phyloP scores from a whole-genome alignment of 2,797 vertebrate species.

The Petrocephalus schoutedeni region DNA sequence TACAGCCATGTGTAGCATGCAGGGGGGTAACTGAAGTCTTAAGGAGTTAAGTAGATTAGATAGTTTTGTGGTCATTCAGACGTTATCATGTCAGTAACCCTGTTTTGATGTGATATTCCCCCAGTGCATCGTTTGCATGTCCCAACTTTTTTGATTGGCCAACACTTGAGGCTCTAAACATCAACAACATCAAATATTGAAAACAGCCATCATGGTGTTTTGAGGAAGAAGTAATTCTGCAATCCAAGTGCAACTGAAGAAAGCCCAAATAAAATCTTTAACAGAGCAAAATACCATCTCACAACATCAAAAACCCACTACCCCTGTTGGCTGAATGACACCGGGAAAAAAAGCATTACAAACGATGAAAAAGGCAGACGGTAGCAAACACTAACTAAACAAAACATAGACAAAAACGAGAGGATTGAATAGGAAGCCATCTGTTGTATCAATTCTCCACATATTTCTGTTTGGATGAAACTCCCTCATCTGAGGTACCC shows the following conservation, averaged over 20 bases:
- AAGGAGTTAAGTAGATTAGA: not conserved
- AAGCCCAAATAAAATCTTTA: not conserved
- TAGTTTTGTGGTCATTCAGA: not conserved
- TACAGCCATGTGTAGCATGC: not conserved
- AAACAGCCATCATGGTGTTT: not conserved
- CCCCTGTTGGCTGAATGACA: not conserved
- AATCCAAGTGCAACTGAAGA: not conserved
- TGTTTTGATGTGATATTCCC: not conserved
- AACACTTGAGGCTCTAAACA: not conserved
- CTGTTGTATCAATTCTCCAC: not conserved
- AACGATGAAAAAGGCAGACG: not conserved
- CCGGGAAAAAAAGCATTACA: not conserved
- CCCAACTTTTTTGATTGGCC: not conserved
- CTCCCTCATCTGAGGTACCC: not conserved
- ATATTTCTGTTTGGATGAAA: not conserved
- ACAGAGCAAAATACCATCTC: not conserved
- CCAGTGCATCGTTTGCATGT: not conserved
- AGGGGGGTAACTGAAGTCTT: not conserved
- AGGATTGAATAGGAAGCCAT: not conserved
- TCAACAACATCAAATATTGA: not conserved
- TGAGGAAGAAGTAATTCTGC: not conserved
- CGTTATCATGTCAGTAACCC: not conserved
- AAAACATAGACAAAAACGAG: not conserved
- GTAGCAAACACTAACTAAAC: no score
- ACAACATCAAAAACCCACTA: not conserved